Evolutionary conservation across 2,888 invertebrate genomes (phyloP), one percentile per base, ranked within the genome.

Genomic region (Drosophila melanosoma): DNA sequence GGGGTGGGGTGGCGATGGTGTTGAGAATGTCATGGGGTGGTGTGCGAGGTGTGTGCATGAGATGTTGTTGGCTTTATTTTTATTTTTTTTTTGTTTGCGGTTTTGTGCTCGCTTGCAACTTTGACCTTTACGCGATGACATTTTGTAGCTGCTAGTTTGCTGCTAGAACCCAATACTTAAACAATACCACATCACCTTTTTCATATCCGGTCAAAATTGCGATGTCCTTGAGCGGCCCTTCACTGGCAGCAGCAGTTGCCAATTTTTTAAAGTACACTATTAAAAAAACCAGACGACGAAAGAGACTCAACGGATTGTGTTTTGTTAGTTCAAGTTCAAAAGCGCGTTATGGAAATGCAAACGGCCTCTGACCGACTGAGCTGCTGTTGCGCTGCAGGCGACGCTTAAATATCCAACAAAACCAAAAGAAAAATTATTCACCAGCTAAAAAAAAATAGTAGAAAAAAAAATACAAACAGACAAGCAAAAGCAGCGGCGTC

Each of bases 281-380:
- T 42, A 10, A 20, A 26, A 51, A 56, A 57, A 51, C 23, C 17
- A 20, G 4, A 35, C 26, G 1, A 8, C 4, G 32, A 52, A 20
- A n/a, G 6, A 38, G 26, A 42, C 58, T 36, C 60, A 45, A 38
- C 69, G 52, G 48, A 49, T 64, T 17, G 53, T 32, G 0, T 32
- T 49, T 29, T 29, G 29, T 11, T 59, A 56, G 12, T 54, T 49
- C 79, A 81, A 76, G 79, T 82, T 83, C 80, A 88, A 83, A 80
- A 82, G 77, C 82, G 51, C 68, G 68, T 71, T 80, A 59, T 69
- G 79, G 29, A 62, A 74, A 71, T 51, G 79, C 67, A 74, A 82
- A 77, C 86, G 71, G 78, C 69, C 74, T 83, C 76, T 86, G 82
- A 83, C 83, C 86, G 86, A 87, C 90, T 88, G 88, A 90, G 86